phyloP scores from a whole-genome alignment of 2,113 vertebrate species.

The Alligator mississippiensis region DNA sequence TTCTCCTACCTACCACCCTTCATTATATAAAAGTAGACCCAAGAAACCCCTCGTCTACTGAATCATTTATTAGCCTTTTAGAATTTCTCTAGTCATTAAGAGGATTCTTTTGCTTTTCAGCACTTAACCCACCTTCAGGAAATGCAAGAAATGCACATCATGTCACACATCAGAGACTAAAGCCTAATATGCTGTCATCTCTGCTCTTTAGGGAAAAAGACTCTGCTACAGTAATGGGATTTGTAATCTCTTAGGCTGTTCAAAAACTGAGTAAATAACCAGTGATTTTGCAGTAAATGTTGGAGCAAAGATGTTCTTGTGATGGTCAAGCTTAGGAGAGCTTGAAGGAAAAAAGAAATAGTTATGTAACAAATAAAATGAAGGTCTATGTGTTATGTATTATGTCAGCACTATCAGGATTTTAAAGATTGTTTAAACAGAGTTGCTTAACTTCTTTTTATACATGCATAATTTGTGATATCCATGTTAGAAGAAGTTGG shows the following conservation, averaged over 20 bases:
- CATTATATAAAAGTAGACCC: neutral
- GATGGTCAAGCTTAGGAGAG: neutral
- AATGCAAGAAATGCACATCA: neutral
- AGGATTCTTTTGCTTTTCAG: neutral
- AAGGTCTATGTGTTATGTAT: neutral
- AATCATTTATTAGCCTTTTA: neutral
- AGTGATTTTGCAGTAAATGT: neutral
- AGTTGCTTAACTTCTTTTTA: neutral
- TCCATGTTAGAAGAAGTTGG: neutral
- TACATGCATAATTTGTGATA: neutral
- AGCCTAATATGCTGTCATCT: neutral
- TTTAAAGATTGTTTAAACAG: neutral
- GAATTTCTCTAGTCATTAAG: neutral
- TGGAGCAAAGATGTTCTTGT: neutral
- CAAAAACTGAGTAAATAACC: neutral
- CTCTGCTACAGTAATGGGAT: neutral
- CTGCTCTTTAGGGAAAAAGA: neutral
- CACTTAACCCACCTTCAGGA: neutral
- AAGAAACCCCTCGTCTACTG: no score
- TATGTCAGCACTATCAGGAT: neutral
- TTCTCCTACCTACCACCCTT: neutral
- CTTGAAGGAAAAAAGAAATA: neutral
- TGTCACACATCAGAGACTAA: neutral
- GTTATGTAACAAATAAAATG: neutral
- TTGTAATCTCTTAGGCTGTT: neutral